Conservation (phyloP, 2,797 vertebrate genomes). For the Bufotes viridis region DNA sequence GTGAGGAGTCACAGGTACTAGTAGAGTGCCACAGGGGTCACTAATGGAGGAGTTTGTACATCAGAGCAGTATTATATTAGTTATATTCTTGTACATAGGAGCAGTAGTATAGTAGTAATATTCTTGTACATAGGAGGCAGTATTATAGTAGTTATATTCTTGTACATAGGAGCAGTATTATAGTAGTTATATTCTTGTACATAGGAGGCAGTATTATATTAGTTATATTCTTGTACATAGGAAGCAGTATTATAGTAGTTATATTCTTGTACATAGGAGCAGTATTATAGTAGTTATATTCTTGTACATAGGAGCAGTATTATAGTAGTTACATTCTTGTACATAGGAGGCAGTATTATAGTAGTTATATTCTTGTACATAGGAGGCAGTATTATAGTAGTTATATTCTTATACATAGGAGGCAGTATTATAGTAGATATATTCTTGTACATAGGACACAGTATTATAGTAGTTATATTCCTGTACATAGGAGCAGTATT, state of each 20-base stretch:
- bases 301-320: background rate
- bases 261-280: background rate
- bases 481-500: no score
- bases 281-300: constrained; percentile 10
- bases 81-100: background rate
- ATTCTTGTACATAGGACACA: no score
- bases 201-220: background rate
- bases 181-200: background rate
- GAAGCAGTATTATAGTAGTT: background rate
- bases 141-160: constrained; percentile 9
- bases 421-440: no score
- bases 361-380: no score
- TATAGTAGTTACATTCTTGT: constrained; percentile 1
- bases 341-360: background rate
- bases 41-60: no score
- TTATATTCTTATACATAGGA: no score
- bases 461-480: no score
- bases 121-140: background rate
- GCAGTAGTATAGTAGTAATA: background rate
- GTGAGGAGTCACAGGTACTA: no score
- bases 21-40: no score
- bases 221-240: background rate
- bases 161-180: background rate
- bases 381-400: no score
- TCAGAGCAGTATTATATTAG: background rate